A percentile compares a stretch with the other conserved stretches of the same genome.
Evolutionary conservation across 2,888 invertebrate genomes (phyloP).

Genomic region (Steromphala cineraria): DNA sequence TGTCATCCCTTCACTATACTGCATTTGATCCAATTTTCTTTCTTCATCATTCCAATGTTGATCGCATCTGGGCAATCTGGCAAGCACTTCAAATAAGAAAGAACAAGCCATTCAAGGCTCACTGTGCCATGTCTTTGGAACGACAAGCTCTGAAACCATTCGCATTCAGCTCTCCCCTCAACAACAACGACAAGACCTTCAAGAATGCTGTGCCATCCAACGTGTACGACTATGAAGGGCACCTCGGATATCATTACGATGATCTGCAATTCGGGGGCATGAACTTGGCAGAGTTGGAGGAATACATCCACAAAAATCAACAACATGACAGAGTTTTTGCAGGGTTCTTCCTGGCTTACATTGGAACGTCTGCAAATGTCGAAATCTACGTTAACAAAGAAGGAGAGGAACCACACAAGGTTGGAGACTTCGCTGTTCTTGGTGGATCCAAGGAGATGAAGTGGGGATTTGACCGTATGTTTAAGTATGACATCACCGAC

Average conservation of each 20-base stretch:
- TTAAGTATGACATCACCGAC: conserved; percentile 26
- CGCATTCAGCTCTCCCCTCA: conserved; percentile 40
- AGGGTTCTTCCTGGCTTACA: conserved; percentile 38
- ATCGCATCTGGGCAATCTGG: conserved; percentile 37
- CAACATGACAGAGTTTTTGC: conserved; percentile 35
- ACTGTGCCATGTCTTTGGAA: conserved; percentile 40
- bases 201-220: conserved; percentile 33
- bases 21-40: conserved; percentile 33
- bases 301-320: conserved; percentile 30
- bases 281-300: conserved; percentile 37
- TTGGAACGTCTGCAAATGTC: conserved; percentile 35
- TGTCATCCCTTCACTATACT: conserved; percentile 31
- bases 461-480: conserved; percentile 32
- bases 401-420: background rate
- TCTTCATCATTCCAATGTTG: conserved; percentile 30
- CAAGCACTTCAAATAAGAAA: conserved; percentile 37
- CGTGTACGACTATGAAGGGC: conserved; percentile 43
- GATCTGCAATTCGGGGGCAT: conserved; percentile 42
- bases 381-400: conserved; percentile 16
- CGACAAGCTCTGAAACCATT: conserved; percentile 40
- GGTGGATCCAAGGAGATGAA: conserved; percentile 30
- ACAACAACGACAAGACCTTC: conserved; percentile 39
- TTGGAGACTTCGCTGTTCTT: conserved; percentile 26
- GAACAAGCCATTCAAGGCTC: conserved; percentile 33
- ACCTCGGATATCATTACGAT: conserved; percentile 41